Conservation (phyloP, 2,888 invertebrate species). For the Gastrophysa polygoni region DNA sequence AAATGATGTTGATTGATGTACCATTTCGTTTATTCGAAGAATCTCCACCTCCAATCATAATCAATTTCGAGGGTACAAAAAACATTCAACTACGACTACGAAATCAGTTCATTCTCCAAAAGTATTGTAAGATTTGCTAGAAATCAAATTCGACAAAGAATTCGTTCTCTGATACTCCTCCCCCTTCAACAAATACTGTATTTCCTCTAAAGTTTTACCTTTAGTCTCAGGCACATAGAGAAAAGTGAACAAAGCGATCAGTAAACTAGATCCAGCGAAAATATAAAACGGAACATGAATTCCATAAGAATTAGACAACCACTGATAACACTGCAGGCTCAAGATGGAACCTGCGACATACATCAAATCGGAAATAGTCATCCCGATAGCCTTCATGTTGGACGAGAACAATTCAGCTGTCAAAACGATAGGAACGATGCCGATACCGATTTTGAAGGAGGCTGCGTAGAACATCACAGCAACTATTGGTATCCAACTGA, state of each 20-base stretch:
- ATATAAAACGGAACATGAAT: conserved; percentile 53
- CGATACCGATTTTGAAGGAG: conserved; percentile 54
- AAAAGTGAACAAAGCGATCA: conserved; percentile 34
- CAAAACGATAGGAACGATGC: conserved; percentile 55
- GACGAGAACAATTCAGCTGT: conserved; percentile 56
- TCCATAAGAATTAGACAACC: conserved; percentile 46
- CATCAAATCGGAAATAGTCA: conserved; percentile 53
- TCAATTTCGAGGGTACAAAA: too few relatives aligned
- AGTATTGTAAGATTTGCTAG: conserved; percentile 19
- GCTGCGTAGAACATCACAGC: conserved; percentile 54
- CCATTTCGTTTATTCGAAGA: too few relatives aligned
- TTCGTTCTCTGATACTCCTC: not conserved
- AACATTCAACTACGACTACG: too few relatives aligned
- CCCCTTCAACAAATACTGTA: conserved; percentile 57
- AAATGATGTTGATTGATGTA: too few relatives aligned
- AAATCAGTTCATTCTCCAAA: conserved; percentile 7
- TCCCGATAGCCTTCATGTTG: conserved; percentile 55
- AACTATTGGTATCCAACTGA: conserved; percentile 54
- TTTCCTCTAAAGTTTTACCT: conserved; percentile 70
- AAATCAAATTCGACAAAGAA: not conserved
- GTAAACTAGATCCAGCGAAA: conserved; percentile 41
- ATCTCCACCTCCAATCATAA: too few relatives aligned
- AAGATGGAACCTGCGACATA: conserved; percentile 51
- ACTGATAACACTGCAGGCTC: conserved; percentile 50
- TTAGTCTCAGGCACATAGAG: conserved; percentile 70